Evolutionary conservation across 2,888 invertebrate genomes (phyloP).

Genomic region (Macaria liturata): DNA sequence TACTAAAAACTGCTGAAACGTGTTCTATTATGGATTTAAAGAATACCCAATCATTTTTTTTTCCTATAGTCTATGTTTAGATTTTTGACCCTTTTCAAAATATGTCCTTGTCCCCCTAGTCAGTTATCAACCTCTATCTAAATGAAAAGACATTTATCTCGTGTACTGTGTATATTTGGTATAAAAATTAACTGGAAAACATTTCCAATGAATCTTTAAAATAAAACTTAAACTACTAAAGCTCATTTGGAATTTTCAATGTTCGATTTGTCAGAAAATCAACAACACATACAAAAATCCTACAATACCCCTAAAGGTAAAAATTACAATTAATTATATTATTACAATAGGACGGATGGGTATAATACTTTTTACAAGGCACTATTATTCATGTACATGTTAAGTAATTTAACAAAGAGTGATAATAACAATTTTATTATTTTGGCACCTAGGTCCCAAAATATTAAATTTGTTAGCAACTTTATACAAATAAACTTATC

Average conservation of each 20-base stretch:
- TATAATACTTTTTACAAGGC: background rate
- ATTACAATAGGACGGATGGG: slow-evolving; percentile 3
- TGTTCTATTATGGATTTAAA: no score
- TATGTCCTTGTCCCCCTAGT: background rate
- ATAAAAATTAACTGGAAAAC: slow-evolving; percentile 69
- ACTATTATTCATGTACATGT: background rate
- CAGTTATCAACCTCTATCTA: background rate
- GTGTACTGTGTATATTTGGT: slow-evolving; percentile 74
- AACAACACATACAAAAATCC: slow-evolving; percentile 6
- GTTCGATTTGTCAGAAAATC: slow-evolving; percentile 1
- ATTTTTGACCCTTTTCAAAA: background rate
- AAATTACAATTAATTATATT: background rate
- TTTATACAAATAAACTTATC: background rate
- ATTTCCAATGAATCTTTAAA: slow-evolving; percentile 61
- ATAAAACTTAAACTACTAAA: slow-evolving; percentile 48
- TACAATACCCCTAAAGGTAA: slow-evolving; percentile 4
- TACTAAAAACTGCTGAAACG: no score
- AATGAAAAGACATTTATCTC: slow-evolving; percentile 32
- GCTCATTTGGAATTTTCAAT: slow-evolving; percentile 33
- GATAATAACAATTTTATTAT: no score
- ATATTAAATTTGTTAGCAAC: no score
- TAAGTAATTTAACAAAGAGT: no score
- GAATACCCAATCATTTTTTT: no score
- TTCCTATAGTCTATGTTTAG: no score
- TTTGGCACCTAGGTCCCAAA: no score